A percentile compares a stretch with the other conserved stretches of the same genome.
Conservation (phyloP, 1,140 invertebrate genomes). For the Thalassaphorura encarpata region DNA sequence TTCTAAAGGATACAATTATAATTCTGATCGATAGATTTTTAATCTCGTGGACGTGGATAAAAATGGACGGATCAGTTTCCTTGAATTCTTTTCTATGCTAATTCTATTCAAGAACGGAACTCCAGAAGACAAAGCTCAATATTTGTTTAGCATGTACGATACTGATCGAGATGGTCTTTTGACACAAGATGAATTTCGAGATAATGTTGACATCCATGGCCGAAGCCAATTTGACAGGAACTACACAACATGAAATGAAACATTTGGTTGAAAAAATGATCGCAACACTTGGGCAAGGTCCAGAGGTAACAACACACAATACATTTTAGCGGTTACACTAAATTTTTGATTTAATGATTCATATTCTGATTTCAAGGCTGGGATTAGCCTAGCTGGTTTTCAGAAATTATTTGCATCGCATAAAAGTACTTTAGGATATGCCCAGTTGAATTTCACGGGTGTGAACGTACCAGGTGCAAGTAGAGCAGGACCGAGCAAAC, state of each 20-base stretch:
- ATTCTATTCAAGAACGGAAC: slow-evolving; percentile 51
- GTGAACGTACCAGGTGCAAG: slow-evolving; percentile 39
- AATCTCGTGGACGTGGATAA: slow-evolving; percentile 49
- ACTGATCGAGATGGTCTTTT: slow-evolving; percentile 43
- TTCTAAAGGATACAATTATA: too few relatives aligned
- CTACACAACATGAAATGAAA: slow-evolving; percentile 40
- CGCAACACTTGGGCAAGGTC: slow-evolving; percentile 36
- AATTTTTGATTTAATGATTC: too few relatives aligned
- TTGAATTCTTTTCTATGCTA: slow-evolving; percentile 54
- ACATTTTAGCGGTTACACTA: too few relatives aligned
- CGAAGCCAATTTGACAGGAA: slow-evolving; percentile 42
- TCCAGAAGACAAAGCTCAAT: slow-evolving; percentile 45
- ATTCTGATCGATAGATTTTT: slow-evolving; percentile 48
- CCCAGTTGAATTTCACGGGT: slow-evolving; percentile 36
- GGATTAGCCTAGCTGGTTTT: slow-evolving; percentile 42
- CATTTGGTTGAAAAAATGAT: slow-evolving; percentile 41
- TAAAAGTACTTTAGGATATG: slow-evolving; percentile 38
- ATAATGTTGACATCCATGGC: slow-evolving; percentile 41
- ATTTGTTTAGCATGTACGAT: slow-evolving; percentile 53
- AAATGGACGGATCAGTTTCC: slow-evolving; percentile 55
- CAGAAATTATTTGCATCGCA: slow-evolving; percentile 39
- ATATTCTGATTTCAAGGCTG: slow-evolving; percentile 29
- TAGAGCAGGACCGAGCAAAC: too few relatives aligned
- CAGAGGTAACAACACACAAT: too few relatives aligned
- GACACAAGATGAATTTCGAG: slow-evolving; percentile 38